Percentiles rank a stretch among this genome's conserved stretches.
phyloP scores from a whole-genome alignment of 2,888 invertebrate species.

The Psylliodes chrysocephalus region DNA sequence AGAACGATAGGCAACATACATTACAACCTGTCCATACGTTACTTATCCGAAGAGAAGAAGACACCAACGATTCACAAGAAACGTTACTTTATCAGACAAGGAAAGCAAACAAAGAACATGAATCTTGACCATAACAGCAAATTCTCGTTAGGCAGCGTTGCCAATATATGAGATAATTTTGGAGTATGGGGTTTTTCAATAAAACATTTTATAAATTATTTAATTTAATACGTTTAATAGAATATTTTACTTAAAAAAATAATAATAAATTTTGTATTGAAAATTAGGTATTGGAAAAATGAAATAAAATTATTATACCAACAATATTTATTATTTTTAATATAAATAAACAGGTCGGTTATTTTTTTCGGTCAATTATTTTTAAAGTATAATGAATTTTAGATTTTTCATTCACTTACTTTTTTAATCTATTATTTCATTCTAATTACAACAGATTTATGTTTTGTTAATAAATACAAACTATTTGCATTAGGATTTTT shows the following conservation, averaged over 20 bases:
- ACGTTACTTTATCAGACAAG: constrained; percentile 12
- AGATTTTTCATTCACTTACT: too few relatives aligned
- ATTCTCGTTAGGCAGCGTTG: background rate
- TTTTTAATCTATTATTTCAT: too few relatives aligned
- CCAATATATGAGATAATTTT: background rate
- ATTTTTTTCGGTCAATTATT: too few relatives aligned
- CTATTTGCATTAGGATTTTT: background rate
- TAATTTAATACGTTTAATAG: background rate
- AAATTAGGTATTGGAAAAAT: too few relatives aligned
- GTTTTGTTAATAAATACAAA: background rate
- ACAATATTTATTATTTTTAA: too few relatives aligned
- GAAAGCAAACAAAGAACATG: constrained; percentile 8
- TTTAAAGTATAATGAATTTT: too few relatives aligned
- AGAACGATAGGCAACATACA: too few relatives aligned
- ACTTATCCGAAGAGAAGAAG: background rate
- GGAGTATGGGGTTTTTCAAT: background rate
- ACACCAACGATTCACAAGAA: background rate
- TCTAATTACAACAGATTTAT: too few relatives aligned
- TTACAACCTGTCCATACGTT: too few relatives aligned
- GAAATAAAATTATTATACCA: too few relatives aligned
- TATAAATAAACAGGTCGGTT: too few relatives aligned
- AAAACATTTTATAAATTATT: background rate
- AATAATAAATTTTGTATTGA: background rate
- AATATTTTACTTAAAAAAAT: background rate
- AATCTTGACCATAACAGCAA: background rate